These are phyloP conservation scores for Montifringilla adamsi DNA, from an alignment of 2,113 vertebrate genomes.

Conservation along the genomic window DNA sequence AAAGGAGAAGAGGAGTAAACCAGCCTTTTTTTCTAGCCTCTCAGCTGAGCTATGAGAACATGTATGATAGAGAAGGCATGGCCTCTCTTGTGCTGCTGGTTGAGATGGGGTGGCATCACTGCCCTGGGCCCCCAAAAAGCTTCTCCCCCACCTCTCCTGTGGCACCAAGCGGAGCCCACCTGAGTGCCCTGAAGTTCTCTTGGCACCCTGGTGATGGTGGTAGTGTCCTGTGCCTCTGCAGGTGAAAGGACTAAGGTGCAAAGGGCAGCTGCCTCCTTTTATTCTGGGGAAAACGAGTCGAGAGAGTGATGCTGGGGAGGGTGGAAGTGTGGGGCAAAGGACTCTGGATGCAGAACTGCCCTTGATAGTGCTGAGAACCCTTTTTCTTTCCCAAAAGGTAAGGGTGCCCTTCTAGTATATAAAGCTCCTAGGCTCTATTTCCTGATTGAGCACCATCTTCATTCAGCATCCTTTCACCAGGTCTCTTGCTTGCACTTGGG, in stretches of 20 bases:
- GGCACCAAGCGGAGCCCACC: not conserved
- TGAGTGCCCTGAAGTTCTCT: not conserved
- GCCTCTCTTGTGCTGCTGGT: not conserved
- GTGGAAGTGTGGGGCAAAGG: not conserved
- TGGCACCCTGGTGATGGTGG: fast-evolving
- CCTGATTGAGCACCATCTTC: not conserved
- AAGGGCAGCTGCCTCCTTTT: not conserved
- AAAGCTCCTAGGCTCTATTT: not conserved
- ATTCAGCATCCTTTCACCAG: not conserved
- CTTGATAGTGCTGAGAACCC: not conserved
- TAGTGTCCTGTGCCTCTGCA: not conserved
- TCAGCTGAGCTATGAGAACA: not conserved
- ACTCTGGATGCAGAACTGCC: not conserved
- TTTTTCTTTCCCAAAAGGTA: not conserved
- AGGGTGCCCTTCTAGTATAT: not conserved
- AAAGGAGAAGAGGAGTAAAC: not conserved
- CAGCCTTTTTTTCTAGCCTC: fast-evolving
- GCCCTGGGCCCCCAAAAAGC: too few species aligned
- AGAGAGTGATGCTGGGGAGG: not conserved
- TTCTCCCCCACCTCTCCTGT: not conserved
- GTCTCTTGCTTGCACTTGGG: not conserved
- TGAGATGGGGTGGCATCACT: not conserved
- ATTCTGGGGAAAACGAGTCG: not conserved
- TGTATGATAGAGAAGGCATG: fast-evolving
- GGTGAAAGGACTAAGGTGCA: not conserved